These are phyloP conservation scores for Balaenoptera acutorostrata DNA, from an alignment of 2,113 vertebrate genomes.

Conservation along the genomic window DNA sequence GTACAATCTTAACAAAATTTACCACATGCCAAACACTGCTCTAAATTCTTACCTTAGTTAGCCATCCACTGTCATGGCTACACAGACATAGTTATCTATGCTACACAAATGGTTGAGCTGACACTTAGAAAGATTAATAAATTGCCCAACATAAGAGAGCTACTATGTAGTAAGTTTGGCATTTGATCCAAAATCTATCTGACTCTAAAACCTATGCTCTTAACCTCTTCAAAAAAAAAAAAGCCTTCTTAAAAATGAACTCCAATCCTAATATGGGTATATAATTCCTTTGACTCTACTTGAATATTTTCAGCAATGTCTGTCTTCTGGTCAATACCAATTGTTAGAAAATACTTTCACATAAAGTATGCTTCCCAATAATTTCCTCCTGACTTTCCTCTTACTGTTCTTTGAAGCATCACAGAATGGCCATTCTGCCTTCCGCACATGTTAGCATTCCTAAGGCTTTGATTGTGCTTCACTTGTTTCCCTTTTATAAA, in stretches of 20 bases:
- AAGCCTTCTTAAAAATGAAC: neutral
- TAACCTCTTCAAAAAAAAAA: neutral
- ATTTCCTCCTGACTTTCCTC: neutral
- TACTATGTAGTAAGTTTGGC: neutral
- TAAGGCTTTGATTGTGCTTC: neutral
- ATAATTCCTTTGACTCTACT: neutral
- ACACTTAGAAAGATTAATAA: neutral
- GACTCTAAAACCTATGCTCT: neutral
- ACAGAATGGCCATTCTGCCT: neutral
- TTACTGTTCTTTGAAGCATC: neutral
- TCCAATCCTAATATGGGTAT: neutral
- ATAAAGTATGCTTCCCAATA: neutral
- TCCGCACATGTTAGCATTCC: accelerated
- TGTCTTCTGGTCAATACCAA: neutral
- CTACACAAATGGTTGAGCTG: neutral
- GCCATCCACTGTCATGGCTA: neutral
- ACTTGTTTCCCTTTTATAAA: neutral
- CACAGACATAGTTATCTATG: neutral
- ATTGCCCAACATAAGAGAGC: neutral
- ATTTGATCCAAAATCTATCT: neutral
- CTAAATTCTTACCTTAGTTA: neutral
- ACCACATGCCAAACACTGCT: neutral
- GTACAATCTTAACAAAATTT: neutral
- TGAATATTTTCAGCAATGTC: neutral
- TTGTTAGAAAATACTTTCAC: neutral